Base-by-base conservation (phyloP, 2,797 vertebrate species). In the Carduelis carduelis region DNA sequence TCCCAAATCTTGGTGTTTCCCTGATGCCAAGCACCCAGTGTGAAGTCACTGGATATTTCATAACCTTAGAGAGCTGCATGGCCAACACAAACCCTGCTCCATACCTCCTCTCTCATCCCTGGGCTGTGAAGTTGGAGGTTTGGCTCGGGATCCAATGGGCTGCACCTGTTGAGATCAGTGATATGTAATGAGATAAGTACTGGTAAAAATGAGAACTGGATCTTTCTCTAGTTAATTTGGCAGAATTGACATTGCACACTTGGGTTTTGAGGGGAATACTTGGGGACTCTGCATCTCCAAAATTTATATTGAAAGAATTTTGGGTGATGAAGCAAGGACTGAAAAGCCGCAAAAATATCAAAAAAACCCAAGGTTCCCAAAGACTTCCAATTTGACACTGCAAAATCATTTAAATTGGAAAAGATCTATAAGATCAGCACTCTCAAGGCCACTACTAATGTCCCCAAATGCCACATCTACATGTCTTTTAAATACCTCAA, bases 141-240 rank as follows among this genome's bases (percentile, higher is more conserved):
- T 91, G 75, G 26, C 16, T 83, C 0, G 0, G n/a, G 50, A 46
- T 72, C 35, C 34, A 44, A 12, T 0, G 0, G 43, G 23, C 35
- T 53, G 35, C 44, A n/a, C 34, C 7, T 59, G 34, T 0, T 59
- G 56, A 27, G 8, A 59, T 59, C 56, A 59, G 8, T 37, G 34
- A 18, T 26, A 35, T 57, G 34, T 57, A 19, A 16, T 9, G 22
- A 78, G 26, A 8, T 4, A 64, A 27, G 8, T 23, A 44, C 28
- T 53, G 81, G 32, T 57, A 30, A 74, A 74, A 84, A 77, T n/a
- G 47, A 87, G 44, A 85, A 19, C 18, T 23, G 39, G 9, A 23
- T 65, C 46, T 50, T 89, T 81, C 32, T 60, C 28, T 0, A 0
- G 22, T 50, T 60, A 22, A 6, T 57, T 64, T 61, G 34, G 39